Conservation (phyloP, 2,797 vertebrate species). For the Fratercula arctica region DNA sequence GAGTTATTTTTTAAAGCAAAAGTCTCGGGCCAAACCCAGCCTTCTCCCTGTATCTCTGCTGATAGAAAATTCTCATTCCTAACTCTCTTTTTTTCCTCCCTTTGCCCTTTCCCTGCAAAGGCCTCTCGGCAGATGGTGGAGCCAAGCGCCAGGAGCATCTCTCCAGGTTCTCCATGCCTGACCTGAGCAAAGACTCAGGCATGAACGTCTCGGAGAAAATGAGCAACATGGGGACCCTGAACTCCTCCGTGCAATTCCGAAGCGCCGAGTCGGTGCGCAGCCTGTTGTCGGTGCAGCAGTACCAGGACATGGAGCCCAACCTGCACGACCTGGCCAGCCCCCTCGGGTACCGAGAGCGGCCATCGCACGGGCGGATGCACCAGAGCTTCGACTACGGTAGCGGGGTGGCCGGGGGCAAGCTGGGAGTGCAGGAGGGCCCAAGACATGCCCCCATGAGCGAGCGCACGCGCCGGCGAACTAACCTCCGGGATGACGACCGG, state of each 20-base stretch:
- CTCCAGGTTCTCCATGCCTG: conserved; percentile 97
- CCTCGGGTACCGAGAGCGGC: conserved; percentile 83
- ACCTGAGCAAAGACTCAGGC: conserved; percentile 97
- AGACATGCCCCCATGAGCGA: conserved; percentile 90
- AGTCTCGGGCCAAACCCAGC: neutral
- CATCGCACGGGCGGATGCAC: conserved; percentile 78
- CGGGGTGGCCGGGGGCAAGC: conserved; percentile 82
- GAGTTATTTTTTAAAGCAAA: neutral
- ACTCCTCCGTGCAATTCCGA: conserved; percentile 91
- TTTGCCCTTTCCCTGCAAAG: conserved; percentile 67
- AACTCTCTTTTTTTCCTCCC: neutral
- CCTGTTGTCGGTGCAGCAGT: conserved; percentile 86
- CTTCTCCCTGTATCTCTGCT: neutral
- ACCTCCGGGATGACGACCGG: conserved; percentile 80
- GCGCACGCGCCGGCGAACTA: conserved; percentile 82
- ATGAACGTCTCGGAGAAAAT: conserved; percentile 95
- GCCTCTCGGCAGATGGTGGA: conserved; percentile 88
- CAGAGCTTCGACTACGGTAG: conserved; percentile 92
- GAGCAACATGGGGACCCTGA: conserved; percentile 92
- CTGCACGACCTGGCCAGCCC: conserved; percentile 82
- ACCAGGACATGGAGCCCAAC: conserved; percentile 87
- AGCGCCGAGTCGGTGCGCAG: conserved; percentile 94
- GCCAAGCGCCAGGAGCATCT: conserved; percentile 93
- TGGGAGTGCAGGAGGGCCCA: conserved; percentile 80
- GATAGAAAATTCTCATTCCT: neutral